These are phyloP conservation scores for Fistularia tabacaria DNA, from an alignment of 2,797 vertebrate genomes.

Conservation along the genomic window DNA sequence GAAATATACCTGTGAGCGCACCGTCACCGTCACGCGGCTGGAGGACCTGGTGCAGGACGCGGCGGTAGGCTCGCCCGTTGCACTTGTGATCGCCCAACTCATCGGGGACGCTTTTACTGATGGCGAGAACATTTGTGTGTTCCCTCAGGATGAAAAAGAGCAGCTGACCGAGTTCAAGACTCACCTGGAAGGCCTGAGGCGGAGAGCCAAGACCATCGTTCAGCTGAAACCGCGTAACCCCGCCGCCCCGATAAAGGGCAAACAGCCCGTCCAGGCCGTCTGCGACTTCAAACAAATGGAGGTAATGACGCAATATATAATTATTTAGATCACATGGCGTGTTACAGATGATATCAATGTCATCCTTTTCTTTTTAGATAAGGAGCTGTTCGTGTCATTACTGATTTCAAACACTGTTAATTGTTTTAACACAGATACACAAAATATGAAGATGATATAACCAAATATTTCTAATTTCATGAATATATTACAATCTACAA, in stretches of 20 bases:
- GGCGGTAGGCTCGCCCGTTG: constrained; percentile 7
- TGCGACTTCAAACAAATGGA: constrained; percentile 95
- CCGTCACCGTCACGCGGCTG: constrained; percentile 84
- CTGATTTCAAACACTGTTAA: too few relatives aligned
- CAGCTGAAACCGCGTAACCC: constrained; percentile 87
- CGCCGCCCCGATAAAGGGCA: constrained; percentile 65
- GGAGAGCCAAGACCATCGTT: constrained; percentile 80
- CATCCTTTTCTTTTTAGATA: too few relatives aligned
- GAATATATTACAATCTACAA: too few relatives aligned
- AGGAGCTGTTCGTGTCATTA: too few relatives aligned
- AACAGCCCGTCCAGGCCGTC: constrained; percentile 77
- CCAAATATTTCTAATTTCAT: too few relatives aligned
- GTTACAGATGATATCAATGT: too few relatives aligned
- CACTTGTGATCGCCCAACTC: too few relatives aligned
- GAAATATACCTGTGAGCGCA: constrained; percentile 88
- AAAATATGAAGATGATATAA: too few relatives aligned
- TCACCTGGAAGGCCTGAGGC: constrained; percentile 82
- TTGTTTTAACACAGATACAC: too few relatives aligned
- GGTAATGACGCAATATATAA: constrained; percentile 59
- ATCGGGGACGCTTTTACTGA: not conserved
- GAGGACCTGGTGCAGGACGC: constrained; percentile 91
- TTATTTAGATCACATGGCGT: too few relatives aligned
- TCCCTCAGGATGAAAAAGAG: constrained; percentile 85
- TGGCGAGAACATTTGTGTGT: not conserved
- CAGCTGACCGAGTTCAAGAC: constrained; percentile 82